Base-by-base conservation (phyloP, 2,113 vertebrate species). In the Chinchilla lanigera region DNA sequence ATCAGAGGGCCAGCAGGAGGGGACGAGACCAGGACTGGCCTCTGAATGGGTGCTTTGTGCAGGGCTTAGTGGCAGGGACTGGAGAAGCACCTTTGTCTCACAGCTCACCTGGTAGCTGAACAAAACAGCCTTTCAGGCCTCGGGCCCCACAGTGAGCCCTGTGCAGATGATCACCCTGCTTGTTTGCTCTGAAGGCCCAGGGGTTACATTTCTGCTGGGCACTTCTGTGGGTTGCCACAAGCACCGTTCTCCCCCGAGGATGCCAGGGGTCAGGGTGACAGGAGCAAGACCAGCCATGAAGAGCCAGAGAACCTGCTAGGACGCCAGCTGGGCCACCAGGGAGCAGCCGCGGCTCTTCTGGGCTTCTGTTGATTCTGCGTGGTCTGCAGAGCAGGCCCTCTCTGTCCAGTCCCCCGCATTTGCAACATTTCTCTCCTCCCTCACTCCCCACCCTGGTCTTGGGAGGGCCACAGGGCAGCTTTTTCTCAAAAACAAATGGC, bases 51-150 rank as follows among this genome's bases (percentile, higher is more conserved):
- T 0, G 61, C 96, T 96, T 98, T 98, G 98, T 98, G 71, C 11
- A 35, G 65, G 38, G 71, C 52, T 78, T 75, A 44, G 91, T 86
- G 94, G 89, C 22, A 47, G 75, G 41, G 80, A 80, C 81, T 97
- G 94, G 93, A 93, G 92, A 94, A 87, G 87, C 26, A 90, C 81
- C 93, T 93, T 95, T 84, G 95, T 96, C 96, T 93, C 86, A 80
- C 84, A 56, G 85, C 90, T 97, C 95, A 98, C 96, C 96, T 97
- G 95, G 93, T 71, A 63, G 35, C 47, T 82, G 90, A 97, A 98
- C 96, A 98, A 97, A 97, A 97, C 86, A 88, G 54, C 14, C 94
- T 97, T 97, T 97, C 97, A 97, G 92, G 58, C 30, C 58, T 86
- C 0, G 0, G 67, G 47, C 52, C 54, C 61, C 83, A 89, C 20